Evolutionary conservation across 2,113 vertebrate species (phyloP), one percentile per base, ranked within the genome.

Genomic region (Proteles cristata): DNA sequence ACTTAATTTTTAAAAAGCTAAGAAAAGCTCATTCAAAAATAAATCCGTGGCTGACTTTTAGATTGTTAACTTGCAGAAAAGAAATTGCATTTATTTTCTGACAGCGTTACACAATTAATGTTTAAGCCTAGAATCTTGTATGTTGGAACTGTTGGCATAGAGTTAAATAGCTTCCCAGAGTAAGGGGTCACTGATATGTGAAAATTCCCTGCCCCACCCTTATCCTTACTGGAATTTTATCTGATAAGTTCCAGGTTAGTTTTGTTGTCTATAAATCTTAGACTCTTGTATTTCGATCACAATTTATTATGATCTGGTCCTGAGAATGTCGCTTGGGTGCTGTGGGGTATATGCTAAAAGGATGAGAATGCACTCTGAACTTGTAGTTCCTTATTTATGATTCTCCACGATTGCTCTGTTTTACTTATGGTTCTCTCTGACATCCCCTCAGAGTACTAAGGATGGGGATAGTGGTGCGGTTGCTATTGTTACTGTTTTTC

Each of bases 51-150:
- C 68, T 93, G 81, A 58, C 65, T 95, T 97, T 97, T 0, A 87
- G 77, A 87, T 95, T 83, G 79, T 7, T 84, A 84, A 10, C 79
- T 92, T 58, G 61, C 80, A 96, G 35, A 50, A 45, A 92, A 48
- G 71, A 33, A 88, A 97, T 97, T 74, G 55, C 3, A 26, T 93
- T 98, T 71, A 66, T 95, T 96, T 95, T 96, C 19, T 97, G 88
- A 43, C 10, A 95, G 58, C 73, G 71, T 77, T 86, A 61, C 4
- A 48, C 5, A 68, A 89, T 90, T 96, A 96, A 91, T 96, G 92
- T 43, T 91, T 82, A 96, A 92, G 4, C 0, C 26, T 65, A 77
- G 25, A 96, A 74, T 88, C 0, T 4, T 33, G 28, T 94, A 28
- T 79, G 28, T 93, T 96, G 14, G 17, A 88, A 35, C 55, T 94